Evolutionary conservation across 2,113 vertebrate species (phyloP).

Genomic region (Archilochus colubris): DNA sequence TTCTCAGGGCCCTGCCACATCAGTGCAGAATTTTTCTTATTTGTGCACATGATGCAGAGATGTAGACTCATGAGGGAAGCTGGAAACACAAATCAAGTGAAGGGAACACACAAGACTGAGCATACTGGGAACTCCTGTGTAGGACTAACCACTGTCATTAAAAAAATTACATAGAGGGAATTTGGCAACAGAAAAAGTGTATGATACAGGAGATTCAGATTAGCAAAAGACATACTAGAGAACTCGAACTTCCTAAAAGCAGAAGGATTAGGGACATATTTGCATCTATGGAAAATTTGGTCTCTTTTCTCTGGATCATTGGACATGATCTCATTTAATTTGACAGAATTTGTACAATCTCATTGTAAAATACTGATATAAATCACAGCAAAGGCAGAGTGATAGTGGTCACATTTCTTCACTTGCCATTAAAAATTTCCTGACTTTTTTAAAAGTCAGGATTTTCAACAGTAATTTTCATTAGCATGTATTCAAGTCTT

Average conservation of each 20-base stretch:
- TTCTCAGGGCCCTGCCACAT: not conserved
- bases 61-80: not conserved
- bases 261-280: not conserved
- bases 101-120: not conserved
- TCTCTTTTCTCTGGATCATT: not conserved
- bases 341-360: not conserved
- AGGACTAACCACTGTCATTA: not conserved
- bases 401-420: not conserved
- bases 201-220: not conserved
- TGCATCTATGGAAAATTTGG: not conserved
- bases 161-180: not conserved
- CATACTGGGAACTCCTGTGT: not conserved
- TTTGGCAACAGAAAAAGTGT: not conserved
- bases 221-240: not conserved
- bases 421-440: not conserved
- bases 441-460: too few relatives aligned
- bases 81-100: not conserved
- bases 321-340: conserved; percentile 3
- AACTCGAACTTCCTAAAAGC: not conserved
- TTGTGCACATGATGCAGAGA: not conserved
- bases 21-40: not conserved
- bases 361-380: not conserved
- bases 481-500: not conserved
- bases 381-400: not conserved
- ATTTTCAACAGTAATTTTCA: not conserved